These are phyloP conservation scores for Maccullochella peelii DNA, from an alignment of 2,113 vertebrate genomes.

Conservation along the genomic window DNA sequence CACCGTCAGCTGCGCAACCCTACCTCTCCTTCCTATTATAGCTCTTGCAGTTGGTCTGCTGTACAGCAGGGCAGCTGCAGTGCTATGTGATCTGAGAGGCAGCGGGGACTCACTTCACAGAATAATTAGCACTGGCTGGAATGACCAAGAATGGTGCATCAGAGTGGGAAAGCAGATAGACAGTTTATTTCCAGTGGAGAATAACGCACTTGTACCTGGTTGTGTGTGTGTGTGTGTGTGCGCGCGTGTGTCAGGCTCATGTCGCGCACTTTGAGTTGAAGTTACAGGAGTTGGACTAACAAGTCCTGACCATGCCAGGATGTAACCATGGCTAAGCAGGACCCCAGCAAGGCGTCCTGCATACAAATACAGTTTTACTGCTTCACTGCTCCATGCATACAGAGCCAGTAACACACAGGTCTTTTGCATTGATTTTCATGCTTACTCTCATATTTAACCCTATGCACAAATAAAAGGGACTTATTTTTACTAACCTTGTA, in stretches of 20 bases:
- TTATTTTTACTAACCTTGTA: conserved; percentile 81
- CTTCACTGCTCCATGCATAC: conserved; percentile 8
- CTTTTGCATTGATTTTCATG: neutral
- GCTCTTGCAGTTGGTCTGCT: conserved; percentile 80
- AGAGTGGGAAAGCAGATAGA: conserved; percentile 12
- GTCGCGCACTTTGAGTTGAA: conserved; percentile 41
- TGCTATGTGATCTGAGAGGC: conserved; percentile 80
- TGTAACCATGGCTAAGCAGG: conserved; percentile 59
- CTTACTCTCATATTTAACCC: conserved; percentile 4
- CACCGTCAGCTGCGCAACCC: conserved; percentile 85
- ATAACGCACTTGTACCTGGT: neutral
- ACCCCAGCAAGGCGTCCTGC: conserved; percentile 64
- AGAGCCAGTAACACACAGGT: conserved; percentile 11
- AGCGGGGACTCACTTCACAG: conserved; percentile 66
- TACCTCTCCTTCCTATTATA: conserved; percentile 87
- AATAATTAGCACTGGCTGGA: conserved; percentile 67
- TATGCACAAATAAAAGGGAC: conserved; percentile 16
- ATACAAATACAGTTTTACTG: conserved; percentile 62
- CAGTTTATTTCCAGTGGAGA: conserved; percentile 18
- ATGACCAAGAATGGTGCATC: conserved; percentile 72
- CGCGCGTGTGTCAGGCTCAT: conserved; percentile 6
- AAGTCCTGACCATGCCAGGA: conserved; percentile 48
- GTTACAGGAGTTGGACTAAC: conserved; percentile 61
- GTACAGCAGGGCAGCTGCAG: conserved; percentile 82
- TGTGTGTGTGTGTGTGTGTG: neutral